Base-by-base conservation (phyloP, 2,797 vertebrate genomes). In the Chrosomus eos region DNA sequence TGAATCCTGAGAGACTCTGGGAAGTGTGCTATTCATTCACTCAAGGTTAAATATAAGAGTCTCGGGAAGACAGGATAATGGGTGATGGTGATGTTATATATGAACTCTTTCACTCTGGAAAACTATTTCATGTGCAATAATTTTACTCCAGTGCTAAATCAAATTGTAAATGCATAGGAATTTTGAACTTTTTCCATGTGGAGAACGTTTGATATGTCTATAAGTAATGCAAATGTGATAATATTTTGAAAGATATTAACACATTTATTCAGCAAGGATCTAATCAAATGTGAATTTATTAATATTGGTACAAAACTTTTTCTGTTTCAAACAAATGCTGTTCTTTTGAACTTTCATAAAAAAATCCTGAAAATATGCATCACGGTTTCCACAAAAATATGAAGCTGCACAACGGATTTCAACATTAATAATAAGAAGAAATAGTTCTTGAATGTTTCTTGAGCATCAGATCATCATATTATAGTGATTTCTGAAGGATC, bases 31-130 rank as follows among this genome's bases (percentile, higher is more conserved):
- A 28, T 86, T 82, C 31, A 78, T 77, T 72, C 70, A 53, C 43
- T 70, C 70, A 82, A 82, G 85, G 66, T 85, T 60, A 80, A 51
- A 84, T 51, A 40, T 13, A 77, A 82, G 68, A 3, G 14, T 82
- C 67, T 58, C 14, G 7, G 55, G 13, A 55, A 4, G 38, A 16
- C 26, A 31, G 45, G 40, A 48, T n/a, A 64, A 64, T 64, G 21
- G 21, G 9, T 64, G 55, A 74, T 45, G 70, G 21, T 16, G 31
- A 26, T 36, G 40, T 40, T 48, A 45, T 51, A 26, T 64, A 64
- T 38, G 7, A 64, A 45, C 28, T 38, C 26, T 64, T 66, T 64
- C 2, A 13, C 36, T 74, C 28, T 62, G 38, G 16, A 33, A 82
- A 72, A 26, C n/a, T 58, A 7, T 40, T 55, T 51, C 71, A 31